These are phyloP conservation scores for Trididemnum miniatum DNA, from an alignment of 23 tunicate species.

Conservation along the genomic window DNA sequence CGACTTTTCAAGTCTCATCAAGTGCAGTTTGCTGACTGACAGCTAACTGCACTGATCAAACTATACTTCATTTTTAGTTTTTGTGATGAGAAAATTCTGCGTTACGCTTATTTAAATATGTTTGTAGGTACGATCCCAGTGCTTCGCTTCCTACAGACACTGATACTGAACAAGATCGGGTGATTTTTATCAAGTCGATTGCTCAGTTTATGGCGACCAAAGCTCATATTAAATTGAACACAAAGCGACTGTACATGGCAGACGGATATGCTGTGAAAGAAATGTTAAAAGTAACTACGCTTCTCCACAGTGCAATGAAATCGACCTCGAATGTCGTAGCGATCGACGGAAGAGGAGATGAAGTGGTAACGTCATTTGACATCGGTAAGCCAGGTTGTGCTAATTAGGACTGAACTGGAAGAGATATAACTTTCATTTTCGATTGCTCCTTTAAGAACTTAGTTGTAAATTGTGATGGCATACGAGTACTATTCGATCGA, in stretches of 20 bases:
- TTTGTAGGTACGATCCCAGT: conserved; percentile 81
- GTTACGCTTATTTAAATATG: no score
- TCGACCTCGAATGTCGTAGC: conserved; percentile 31
- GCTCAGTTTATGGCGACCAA: conserved; percentile 93
- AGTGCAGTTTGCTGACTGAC: no score
- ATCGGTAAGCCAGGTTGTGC: conserved; percentile 40
- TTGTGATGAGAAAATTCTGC: no score
- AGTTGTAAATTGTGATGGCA: no score
- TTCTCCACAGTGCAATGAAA: conserved; percentile 77
- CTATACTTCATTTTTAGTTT: no score
- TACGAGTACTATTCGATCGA: no score
- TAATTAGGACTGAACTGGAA: no score
- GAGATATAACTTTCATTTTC: no score
- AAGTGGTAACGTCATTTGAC: conserved; percentile 53
- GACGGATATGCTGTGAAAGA: conserved; percentile 99
- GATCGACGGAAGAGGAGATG: conserved; percentile 38
- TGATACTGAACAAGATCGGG: conserved; percentile 97
- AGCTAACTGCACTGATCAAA: no score
- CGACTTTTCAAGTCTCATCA: no score
- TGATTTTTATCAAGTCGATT: conserved; percentile 89
- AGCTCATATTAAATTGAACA: conserved; percentile 87
- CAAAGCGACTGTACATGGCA: conserved; percentile 95
- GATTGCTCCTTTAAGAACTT: no score
- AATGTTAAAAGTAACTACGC: conserved; percentile 71
- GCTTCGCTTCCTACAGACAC: conserved; percentile 75